phyloP scores from a whole-genome alignment of 92 coral and sea anemone genomes.

The Phenganax marumi region DNA sequence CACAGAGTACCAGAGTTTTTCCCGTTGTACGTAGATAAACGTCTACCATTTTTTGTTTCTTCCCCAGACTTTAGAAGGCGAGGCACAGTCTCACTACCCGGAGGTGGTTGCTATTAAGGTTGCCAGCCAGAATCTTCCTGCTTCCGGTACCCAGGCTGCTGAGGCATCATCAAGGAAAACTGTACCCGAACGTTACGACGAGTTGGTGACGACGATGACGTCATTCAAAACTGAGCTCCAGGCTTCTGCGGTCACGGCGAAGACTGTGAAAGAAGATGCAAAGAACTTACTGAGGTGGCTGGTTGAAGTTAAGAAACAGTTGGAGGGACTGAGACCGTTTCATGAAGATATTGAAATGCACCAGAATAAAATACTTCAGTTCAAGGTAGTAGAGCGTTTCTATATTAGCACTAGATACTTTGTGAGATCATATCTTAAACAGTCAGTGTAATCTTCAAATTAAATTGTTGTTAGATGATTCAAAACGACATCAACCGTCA shows the following conservation, averaged over 20 bases:
- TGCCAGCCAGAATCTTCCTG: slow-evolving; percentile 85
- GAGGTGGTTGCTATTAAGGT: slow-evolving; percentile 88
- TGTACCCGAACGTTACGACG: slow-evolving; percentile 86
- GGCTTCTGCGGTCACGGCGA: slow-evolving; percentile 76
- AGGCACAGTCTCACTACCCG: slow-evolving; percentile 86
- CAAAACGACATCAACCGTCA: slow-evolving; percentile 83
- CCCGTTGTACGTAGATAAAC: too few species aligned
- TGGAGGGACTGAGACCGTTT: slow-evolving; percentile 79
- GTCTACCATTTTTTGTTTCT: neutral
- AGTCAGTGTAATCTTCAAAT: neutral
- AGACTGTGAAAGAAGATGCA: slow-evolving; percentile 88
- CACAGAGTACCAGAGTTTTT: too few species aligned
- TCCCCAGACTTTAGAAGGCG: slow-evolving; percentile 74
- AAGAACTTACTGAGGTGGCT: slow-evolving; percentile 75
- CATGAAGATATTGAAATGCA: slow-evolving; percentile 75
- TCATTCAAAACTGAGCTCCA: slow-evolving; percentile 82
- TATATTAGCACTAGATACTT: neutral
- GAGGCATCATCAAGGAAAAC: slow-evolving; percentile 63
- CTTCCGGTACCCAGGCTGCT: slow-evolving; percentile 66
- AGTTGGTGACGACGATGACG: slow-evolving; percentile 75
- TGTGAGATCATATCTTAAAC: neutral
- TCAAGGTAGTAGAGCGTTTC: slow-evolving; percentile 59
- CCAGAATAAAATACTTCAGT: slow-evolving; percentile 81
- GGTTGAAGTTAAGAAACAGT: slow-evolving; percentile 75
- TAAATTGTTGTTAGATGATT: slow-evolving; percentile 54